A percentile compares a stretch with the other conserved stretches of the same genome.
These are phyloP conservation scores for Prunella fulvescens DNA, from an alignment of 2,113 vertebrate genomes.

Conservation along the genomic window DNA sequence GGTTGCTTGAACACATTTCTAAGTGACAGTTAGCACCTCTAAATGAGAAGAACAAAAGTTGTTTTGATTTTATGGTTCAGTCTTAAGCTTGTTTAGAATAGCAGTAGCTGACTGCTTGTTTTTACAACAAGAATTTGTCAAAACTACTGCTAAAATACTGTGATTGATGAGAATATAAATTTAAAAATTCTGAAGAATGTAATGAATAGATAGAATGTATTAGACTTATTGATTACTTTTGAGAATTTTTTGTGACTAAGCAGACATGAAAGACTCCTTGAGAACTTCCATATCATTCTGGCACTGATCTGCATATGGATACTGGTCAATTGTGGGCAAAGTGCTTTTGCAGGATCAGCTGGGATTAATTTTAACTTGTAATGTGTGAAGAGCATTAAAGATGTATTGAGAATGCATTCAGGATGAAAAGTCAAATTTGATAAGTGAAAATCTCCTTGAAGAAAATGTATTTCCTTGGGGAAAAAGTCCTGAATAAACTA, in stretches of 20 bases:
- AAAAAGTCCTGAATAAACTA: neutral
- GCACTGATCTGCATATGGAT: neutral
- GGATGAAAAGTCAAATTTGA: neutral
- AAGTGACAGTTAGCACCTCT: neutral
- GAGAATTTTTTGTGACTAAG: neutral
- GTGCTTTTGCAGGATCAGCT: neutral
- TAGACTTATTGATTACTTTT: neutral
- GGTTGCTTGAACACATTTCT: neutral
- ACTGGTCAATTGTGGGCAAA: neutral
- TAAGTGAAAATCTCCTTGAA: neutral
- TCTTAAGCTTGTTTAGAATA: neutral
- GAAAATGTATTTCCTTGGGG: neutral
- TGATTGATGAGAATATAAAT: neutral
- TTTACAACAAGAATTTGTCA: neutral
- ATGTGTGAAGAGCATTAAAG: neutral
- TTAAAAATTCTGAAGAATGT: neutral
- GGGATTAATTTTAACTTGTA: neutral
- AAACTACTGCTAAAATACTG: neutral
- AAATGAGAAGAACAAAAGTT: neutral
- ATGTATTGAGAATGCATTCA: neutral
- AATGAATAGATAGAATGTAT: neutral
- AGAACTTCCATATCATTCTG: neutral
- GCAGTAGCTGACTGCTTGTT: neutral
- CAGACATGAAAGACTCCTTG: neutral
- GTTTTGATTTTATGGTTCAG: neutral